These are phyloP conservation scores for Heliconius ethilla DNA, from an alignment of 2,888 invertebrate genomes.

Conservation along the genomic window DNA sequence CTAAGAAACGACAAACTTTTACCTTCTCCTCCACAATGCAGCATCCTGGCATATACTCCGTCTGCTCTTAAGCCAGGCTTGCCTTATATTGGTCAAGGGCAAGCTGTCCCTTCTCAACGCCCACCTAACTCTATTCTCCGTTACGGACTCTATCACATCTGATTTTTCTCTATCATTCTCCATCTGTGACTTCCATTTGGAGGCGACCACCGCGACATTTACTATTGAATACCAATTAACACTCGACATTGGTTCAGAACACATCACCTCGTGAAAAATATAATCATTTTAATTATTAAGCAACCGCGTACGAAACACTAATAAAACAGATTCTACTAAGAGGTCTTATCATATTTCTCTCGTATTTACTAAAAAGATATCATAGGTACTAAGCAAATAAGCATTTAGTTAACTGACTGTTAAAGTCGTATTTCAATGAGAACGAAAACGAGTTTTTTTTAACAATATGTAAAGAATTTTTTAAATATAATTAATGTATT, in stretches of 20 bases:
- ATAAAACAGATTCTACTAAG: conserved; percentile 19
- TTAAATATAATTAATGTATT: background rate
- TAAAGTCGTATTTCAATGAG: conserved; percentile 5
- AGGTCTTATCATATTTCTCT: conserved; percentile 43
- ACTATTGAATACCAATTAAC: conserved; percentile 37
- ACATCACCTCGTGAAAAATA: background rate
- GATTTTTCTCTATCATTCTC: conserved; percentile 27
- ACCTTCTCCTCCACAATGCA: conserved; percentile 66
- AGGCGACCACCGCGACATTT: conserved; percentile 23
- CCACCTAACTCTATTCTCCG: conserved; percentile 49
- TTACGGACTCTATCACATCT: conserved; percentile 18
- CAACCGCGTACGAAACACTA: conserved; percentile 10
- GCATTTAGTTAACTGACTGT: background rate
- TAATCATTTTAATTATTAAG: background rate
- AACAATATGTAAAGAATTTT: background rate
- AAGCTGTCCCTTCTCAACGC: conserved; percentile 69
- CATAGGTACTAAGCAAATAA: conserved; percentile 49
- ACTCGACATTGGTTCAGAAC: conserved; percentile 32
- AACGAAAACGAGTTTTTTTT: background rate
- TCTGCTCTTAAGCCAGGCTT: conserved; percentile 64
- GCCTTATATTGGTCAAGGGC: conserved; percentile 65
- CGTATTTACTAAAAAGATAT: conserved; percentile 52
- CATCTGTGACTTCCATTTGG: conserved; percentile 39
- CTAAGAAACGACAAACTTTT: conserved; percentile 44
- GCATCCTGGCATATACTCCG: conserved; percentile 62